Conservation (phyloP, 2,888 invertebrate genomes). For the Tethea ocularis region DNA sequence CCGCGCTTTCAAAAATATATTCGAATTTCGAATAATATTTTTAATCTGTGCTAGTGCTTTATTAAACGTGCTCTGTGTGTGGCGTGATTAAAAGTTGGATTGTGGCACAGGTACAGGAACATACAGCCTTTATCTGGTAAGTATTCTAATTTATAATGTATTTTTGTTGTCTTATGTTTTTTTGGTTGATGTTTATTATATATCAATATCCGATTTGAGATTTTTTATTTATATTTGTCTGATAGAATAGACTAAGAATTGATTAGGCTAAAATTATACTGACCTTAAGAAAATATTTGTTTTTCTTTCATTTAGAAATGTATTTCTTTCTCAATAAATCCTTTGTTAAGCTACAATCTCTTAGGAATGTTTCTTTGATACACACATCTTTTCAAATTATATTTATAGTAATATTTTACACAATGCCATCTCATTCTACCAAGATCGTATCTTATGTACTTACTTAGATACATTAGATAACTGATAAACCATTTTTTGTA, state of each 20-base stretch:
- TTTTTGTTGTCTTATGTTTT: not conserved
- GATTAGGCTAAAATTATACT: no score
- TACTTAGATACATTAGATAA: no score
- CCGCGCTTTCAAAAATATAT: constrained; percentile 34
- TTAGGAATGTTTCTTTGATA: no score
- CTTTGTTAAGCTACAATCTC: not conserved
- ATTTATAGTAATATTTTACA: no score
- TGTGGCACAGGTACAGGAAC: not conserved
- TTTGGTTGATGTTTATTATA: not conserved
- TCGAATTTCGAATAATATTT: constrained; percentile 21
- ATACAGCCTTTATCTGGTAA: not conserved
- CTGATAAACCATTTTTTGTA: no score
- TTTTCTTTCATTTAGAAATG: not conserved
- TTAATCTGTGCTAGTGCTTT: not conserved
- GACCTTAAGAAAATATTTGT: not conserved
- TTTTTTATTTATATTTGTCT: not conserved
- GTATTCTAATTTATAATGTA: not conserved
- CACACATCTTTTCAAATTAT: no score
- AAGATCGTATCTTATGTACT: no score
- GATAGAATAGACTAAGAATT: not conserved
- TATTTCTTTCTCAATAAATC: not conserved
- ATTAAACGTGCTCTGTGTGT: not conserved
- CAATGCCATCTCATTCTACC: no score
- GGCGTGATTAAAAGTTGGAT: not conserved
- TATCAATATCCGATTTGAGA: not conserved